phyloP scores from a whole-genome alignment of 2,113 vertebrate genomes.

The Diadophis punctatus region DNA sequence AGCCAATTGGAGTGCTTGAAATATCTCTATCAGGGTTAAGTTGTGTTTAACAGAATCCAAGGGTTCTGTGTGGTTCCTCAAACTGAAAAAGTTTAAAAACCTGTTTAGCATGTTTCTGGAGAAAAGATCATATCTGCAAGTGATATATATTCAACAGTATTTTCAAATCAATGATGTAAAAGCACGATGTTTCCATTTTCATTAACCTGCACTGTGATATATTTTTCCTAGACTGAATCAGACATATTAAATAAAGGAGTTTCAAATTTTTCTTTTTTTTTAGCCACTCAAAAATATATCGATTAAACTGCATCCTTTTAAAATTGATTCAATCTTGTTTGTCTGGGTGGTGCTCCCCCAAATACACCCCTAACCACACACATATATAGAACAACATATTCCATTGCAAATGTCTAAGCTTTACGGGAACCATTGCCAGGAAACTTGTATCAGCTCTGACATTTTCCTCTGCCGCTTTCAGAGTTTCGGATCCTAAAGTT shows the following conservation, averaged over 20 bases:
- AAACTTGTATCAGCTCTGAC: neutral
- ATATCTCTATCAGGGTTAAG: neutral
- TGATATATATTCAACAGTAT: neutral
- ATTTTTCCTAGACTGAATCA: neutral
- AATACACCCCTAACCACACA: neutral
- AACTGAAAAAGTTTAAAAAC: neutral
- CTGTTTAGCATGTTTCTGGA: neutral
- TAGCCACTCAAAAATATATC: neutral
- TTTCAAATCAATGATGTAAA: neutral
- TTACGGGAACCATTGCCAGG: neutral
- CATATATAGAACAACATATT: neutral
- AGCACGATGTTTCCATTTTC: neutral
- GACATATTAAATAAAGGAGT: neutral
- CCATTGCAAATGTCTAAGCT: neutral
- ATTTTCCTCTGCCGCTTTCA: neutral
- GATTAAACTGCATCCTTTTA: neutral
- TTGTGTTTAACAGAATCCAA: neutral
- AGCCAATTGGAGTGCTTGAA: neutral
- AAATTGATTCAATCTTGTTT: neutral
- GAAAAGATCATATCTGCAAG: neutral
- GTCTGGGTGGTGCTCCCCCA: neutral
- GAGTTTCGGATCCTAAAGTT: neutral
- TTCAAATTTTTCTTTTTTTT: neutral
- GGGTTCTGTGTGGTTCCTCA: neutral
- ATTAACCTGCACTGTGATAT: neutral